Percentiles rank a stretch among this genome's conserved stretches.
Evolutionary conservation across 2,888 invertebrate species (phyloP).

Genomic region (Pycnomerus fuliginosus): DNA sequence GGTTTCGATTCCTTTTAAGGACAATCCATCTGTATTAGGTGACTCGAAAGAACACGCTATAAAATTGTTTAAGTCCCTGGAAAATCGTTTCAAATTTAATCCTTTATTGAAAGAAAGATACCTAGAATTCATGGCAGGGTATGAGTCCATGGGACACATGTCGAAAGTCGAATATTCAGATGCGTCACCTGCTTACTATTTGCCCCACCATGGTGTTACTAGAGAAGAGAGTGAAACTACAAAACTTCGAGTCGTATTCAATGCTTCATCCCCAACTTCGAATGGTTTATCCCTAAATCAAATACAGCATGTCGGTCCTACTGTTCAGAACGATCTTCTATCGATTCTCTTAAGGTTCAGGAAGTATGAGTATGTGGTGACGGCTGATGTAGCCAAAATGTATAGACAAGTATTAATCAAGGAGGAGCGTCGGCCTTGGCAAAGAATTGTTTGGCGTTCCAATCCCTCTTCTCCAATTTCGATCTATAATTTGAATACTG

Average conservation of each 20-base stretch:
- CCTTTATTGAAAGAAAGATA: slow-evolving; percentile 6
- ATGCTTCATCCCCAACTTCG: slow-evolving; percentile 23
- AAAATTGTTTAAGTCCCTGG: slow-evolving; percentile 3
- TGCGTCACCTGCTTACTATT: slow-evolving; percentile 15
- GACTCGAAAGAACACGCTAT: slow-evolving; percentile 7
- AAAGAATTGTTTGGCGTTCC: slow-evolving; percentile 29
- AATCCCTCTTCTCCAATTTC: slow-evolving; percentile 11
- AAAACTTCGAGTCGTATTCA: slow-evolving; percentile 33
- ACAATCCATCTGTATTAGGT: slow-evolving; percentile 5
- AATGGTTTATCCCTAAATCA: slow-evolving; percentile 29
- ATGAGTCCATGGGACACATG: slow-evolving; percentile 18
- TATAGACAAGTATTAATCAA: slow-evolving; percentile 26
- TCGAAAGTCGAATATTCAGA: slow-evolving; percentile 2
- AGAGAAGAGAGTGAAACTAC: slow-evolving; percentile 30
- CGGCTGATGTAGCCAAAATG: slow-evolving; percentile 33
- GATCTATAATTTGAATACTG: slow-evolving; percentile 21
- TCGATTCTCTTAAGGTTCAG: slow-evolving; percentile 28
- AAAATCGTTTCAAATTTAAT: slow-evolving; percentile 5
- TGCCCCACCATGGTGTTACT: slow-evolving; percentile 35
- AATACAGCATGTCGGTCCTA: slow-evolving; percentile 23
- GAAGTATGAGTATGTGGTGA: slow-evolving; percentile 23
- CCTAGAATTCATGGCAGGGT: slow-evolving; percentile 20
- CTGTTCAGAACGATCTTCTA: slow-evolving; percentile 29
- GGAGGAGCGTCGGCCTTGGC: slow-evolving; percentile 19
- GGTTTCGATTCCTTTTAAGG: slow-evolving; percentile 4